Conservation (phyloP, 2,113 vertebrate genomes). For the Varanus komodoensis region DNA sequence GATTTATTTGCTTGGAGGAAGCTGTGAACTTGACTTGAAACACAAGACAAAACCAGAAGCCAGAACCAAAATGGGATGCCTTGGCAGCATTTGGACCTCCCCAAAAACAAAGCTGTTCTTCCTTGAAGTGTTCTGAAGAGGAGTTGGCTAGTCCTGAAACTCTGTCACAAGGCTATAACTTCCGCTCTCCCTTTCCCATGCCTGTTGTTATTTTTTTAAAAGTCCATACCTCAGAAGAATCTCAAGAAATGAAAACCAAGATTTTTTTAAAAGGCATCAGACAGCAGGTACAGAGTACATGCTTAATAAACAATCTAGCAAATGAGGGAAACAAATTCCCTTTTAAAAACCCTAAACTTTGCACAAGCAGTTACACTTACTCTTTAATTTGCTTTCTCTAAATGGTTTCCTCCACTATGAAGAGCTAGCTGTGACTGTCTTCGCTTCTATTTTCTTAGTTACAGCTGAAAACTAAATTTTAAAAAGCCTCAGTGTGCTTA, state of each 20-base stretch:
- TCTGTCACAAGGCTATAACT: neutral
- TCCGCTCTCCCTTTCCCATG: neutral
- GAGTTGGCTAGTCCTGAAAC: neutral
- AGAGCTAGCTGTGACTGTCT: too few species aligned
- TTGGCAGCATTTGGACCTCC: neutral
- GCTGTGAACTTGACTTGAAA: neutral
- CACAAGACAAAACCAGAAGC: neutral
- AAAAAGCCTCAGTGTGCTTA: too few species aligned
- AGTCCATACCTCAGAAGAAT: neutral
- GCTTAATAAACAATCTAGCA: too few species aligned
- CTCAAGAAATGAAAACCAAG: neutral
- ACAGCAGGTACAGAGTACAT: too few species aligned
- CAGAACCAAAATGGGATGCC: neutral
- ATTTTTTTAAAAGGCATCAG: neutral
- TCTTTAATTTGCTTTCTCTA: too few species aligned
- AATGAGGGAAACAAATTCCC: too few species aligned
- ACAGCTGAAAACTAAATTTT: too few species aligned
- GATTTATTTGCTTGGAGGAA: neutral
- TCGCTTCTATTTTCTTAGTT: too few species aligned
- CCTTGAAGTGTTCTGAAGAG: neutral
- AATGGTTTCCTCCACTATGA: too few species aligned
- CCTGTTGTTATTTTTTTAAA: neutral
- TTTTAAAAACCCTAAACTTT: too few species aligned
- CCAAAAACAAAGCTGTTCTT: too few species aligned
- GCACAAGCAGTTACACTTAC: too few species aligned